phyloP scores from a whole-genome alignment of 2,113 vertebrate species.

The Pseudorectes ferrugineus region DNA sequence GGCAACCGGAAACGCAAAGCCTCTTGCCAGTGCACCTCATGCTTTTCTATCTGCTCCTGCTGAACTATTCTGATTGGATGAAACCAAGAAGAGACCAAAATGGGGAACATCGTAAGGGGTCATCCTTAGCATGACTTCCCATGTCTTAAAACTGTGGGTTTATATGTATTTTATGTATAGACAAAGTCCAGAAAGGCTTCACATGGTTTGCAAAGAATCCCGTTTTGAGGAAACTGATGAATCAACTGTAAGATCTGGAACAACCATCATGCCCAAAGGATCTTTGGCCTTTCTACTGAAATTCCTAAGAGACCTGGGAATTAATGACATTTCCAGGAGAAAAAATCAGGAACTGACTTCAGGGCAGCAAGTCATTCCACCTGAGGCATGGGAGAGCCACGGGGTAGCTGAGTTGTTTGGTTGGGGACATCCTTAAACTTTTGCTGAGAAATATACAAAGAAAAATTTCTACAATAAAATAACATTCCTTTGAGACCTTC shows the following conservation, averaged over 20 bases:
- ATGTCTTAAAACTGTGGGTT: not conserved
- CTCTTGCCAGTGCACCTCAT: rapidly evolving
- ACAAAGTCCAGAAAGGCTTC: not conserved
- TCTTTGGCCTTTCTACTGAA: not conserved
- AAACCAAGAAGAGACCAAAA: not conserved
- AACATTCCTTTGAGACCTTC: not conserved
- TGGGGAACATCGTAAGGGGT: not conserved
- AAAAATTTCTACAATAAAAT: not conserved
- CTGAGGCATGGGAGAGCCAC: not conserved
- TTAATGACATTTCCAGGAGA: not conserved
- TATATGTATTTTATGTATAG: rapidly evolving
- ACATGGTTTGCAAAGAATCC: not conserved
- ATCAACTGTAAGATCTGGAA: not conserved
- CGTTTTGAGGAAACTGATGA: not conserved
- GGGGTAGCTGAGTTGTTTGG: not conserved
- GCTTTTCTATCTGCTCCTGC: not conserved
- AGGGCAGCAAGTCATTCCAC: not conserved
- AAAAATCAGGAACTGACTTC: not conserved
- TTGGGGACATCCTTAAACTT: not conserved
- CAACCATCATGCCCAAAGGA: not conserved
- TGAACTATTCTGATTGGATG: not conserved
- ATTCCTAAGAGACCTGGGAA: not conserved
- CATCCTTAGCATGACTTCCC: not conserved
- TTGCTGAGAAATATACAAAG: not conserved
- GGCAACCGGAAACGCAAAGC: not conserved